A percentile compares a stretch with the other conserved stretches of the same genome.
Evolutionary conservation across 1,140 invertebrate species (phyloP).

Genomic region (Ceratoteleas bidentatus): DNA sequence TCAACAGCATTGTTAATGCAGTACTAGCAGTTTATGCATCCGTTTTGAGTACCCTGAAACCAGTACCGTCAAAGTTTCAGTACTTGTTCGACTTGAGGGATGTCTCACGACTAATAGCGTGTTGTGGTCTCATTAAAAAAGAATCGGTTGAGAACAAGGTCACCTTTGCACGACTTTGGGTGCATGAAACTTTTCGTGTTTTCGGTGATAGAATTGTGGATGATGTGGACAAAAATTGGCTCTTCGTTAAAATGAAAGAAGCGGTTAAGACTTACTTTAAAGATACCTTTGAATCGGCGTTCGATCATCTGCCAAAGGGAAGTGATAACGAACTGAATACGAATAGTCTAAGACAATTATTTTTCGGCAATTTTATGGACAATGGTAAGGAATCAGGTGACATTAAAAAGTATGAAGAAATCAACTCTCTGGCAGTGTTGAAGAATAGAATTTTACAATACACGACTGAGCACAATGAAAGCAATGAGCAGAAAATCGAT

Average conservation of each 20-base stretch:
- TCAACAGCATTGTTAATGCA: conserved; percentile 83
- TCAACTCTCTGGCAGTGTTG: conserved; percentile 82
- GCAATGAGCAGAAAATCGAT: conserved; percentile 84
- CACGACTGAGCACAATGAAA: conserved; percentile 85
- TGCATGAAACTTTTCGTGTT: conserved; percentile 86
- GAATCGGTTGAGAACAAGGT: conserved; percentile 83
- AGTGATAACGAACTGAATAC: conserved; percentile 79
- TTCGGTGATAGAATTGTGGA: conserved; percentile 86
- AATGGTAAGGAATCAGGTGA: conserved; percentile 76
- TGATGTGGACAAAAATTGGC: conserved; percentile 82
- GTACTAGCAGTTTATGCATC: conserved; percentile 84
- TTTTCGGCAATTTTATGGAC: conserved; percentile 86
- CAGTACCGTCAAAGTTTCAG: conserved; percentile 84
- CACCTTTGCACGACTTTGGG: conserved; percentile 84
- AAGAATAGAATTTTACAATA: conserved; percentile 81
- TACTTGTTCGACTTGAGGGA: conserved; percentile 86
- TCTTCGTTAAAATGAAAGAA: conserved; percentile 81
- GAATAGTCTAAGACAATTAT: conserved; percentile 83
- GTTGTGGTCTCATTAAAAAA: conserved; percentile 85
- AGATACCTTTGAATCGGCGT: conserved; percentile 81
- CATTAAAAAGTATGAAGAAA: conserved; percentile 85
- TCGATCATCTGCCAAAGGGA: conserved; percentile 78
- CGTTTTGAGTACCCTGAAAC: conserved; percentile 80
- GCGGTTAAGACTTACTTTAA: conserved; percentile 82
- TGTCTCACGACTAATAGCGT: conserved; percentile 84